phyloP scores from a whole-genome alignment of 2,113 vertebrate genomes.

The Neogobius melanostomus region DNA sequence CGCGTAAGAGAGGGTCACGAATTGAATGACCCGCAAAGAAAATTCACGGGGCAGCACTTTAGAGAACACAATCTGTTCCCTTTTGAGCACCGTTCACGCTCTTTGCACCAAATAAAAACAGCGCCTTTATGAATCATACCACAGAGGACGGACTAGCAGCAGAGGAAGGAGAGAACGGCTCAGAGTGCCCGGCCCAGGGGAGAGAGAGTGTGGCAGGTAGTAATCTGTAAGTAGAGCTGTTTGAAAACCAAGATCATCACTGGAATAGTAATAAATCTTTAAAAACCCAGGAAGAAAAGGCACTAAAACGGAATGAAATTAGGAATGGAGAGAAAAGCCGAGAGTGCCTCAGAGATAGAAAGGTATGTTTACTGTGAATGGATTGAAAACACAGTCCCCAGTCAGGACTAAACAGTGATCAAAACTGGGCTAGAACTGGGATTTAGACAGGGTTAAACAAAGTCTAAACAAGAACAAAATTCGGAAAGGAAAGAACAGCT shows the following conservation, averaged over 20 bases:
- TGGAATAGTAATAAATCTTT: too few species aligned
- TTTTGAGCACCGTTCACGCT: conserved; percentile 68
- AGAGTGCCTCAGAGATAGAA: too few species aligned
- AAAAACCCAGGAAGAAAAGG: too few species aligned
- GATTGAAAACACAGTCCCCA: neutral
- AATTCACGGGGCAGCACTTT: conserved; percentile 42
- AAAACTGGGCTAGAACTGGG: neutral
- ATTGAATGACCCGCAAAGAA: conserved; percentile 45
- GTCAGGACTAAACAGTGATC: neutral
- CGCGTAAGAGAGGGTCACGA: conserved; percentile 41
- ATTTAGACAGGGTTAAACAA: neutral
- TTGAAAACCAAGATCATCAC: too few species aligned
- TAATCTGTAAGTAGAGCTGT: conserved; percentile 63
- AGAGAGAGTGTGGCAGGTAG: conserved; percentile 62
- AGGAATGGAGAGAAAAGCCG: too few species aligned
- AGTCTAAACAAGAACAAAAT: neutral
- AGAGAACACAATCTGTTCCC: conserved; percentile 58
- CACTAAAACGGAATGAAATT: neutral
- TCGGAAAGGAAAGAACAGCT: neutral
- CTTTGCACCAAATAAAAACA: conserved; percentile 72
- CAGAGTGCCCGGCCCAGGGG: conserved; percentile 26
- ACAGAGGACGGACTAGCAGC: conserved; percentile 51
- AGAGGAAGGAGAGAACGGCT: conserved; percentile 54
- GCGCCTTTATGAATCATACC: conserved; percentile 67
- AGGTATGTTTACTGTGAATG: too few species aligned